Evolutionary conservation across 64 coral and sea anemone species (phyloP).

Genomic region (Astreopora myriophthalma): DNA sequence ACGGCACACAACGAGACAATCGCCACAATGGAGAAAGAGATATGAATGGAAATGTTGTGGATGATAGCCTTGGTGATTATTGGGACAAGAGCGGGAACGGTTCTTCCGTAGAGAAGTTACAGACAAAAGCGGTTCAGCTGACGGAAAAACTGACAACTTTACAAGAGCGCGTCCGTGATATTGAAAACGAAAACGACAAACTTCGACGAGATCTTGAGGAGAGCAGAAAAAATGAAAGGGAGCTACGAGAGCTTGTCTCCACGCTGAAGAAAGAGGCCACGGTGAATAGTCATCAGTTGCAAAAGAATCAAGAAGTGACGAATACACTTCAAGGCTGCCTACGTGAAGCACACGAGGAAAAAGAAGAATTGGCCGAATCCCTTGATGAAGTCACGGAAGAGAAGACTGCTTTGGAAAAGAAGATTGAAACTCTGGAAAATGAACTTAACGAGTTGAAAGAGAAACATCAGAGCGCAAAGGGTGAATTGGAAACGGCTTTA

Average conservation of each 20-base stretch:
- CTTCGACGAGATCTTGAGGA: slow-evolving; percentile 55
- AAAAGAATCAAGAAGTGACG: slow-evolving; percentile 65
- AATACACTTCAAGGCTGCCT: slow-evolving; percentile 82
- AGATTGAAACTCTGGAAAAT: slow-evolving; percentile 46
- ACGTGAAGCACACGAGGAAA: slow-evolving; percentile 81
- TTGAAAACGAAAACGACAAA: slow-evolving; percentile 88
- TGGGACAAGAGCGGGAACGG: background rate
- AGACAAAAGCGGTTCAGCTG: background rate
- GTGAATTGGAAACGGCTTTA: background rate
- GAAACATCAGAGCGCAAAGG: slow-evolving; percentile 1
- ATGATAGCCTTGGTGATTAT: background rate
- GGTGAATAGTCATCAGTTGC: slow-evolving; percentile 60
- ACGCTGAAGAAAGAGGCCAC: slow-evolving; percentile 64
- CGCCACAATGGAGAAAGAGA: background rate
- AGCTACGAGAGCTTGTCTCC: slow-evolving; percentile 41
- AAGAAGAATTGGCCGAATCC: slow-evolving; percentile 75
- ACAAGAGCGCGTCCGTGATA: slow-evolving; percentile 62
- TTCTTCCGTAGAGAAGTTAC: background rate
- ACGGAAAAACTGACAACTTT: slow-evolving; percentile 60
- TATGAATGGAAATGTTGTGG: slow-evolving; percentile 2
- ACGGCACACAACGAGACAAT: background rate
- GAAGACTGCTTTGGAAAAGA: slow-evolving; percentile 67
- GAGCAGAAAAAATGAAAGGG: slow-evolving; percentile 69
- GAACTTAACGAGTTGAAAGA: slow-evolving; percentile 53
- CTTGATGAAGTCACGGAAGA: slow-evolving; percentile 81